Base-by-base conservation (phyloP, 2,888 invertebrate species). In the Allacma fusca region DNA sequence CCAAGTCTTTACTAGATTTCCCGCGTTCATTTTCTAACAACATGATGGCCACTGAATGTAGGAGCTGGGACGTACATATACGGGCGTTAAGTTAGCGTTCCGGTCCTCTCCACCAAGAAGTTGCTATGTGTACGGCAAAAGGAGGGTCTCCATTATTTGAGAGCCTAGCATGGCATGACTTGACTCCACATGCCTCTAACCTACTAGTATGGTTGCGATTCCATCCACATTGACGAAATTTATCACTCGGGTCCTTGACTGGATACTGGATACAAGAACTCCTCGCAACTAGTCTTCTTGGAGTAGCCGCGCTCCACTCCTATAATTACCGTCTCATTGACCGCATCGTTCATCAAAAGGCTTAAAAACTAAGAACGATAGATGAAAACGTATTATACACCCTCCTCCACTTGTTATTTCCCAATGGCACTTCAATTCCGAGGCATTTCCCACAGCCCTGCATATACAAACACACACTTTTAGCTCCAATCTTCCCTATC, bases 311-410 rank as follows among this genome's bases (percentile, higher is more conserved):
- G 72, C 64, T 68, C 68, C 75, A 23, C 69, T 69, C 75, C 78
- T 75, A 70, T 75, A 78, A 78, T 78, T 78, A 78, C 78, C 69
- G 70, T 75, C 78, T 78, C 71, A 78, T 78, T 78, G 78, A 78
- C 78, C 78, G 67, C 68, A 29, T 69, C 78, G 78, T 78, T 78
- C 75, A 78, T 78, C 78, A 78, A 78, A 78, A 64, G 70, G 72
- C 59, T 72, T 72, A 72, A 72, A 72, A 72, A 72, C 29, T 28
- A 72, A 72, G 72, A 72, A 50, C 59, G 28, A 72, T 57, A 72
- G 59, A 59, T 59, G 34, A 59, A 50, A 34, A 26, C 9, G 62
- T 62, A 62, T 12, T 50, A 50, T 71, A 72, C 29, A 57, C 21
- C 34, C 34, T 50, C 50, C n/a, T 28, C n/a, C 57, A 72, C 71